phyloP scores from a whole-genome alignment of 2,888 invertebrate genomes.

The Epinotia bilunana region DNA sequence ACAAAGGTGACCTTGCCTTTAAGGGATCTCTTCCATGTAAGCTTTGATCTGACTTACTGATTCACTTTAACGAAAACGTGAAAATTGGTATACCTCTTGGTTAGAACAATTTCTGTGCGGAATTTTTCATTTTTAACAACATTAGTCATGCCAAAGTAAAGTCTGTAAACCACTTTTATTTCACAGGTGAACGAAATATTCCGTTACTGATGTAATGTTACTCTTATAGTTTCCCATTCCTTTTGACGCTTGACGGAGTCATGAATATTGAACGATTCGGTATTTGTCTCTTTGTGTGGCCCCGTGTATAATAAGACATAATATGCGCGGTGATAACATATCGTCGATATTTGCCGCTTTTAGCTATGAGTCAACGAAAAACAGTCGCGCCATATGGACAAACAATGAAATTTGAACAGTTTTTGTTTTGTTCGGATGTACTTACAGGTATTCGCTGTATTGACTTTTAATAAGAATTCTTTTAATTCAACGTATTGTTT shows the following conservation, averaged over 20 bases:
- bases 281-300: conserved; percentile 4
- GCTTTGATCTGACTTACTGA: neutral
- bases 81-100: too few relatives aligned
- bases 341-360: conserved; percentile 23
- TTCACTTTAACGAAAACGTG: neutral
- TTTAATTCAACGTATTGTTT: conserved; percentile 41
- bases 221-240: conserved; percentile 14
- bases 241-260: conserved; percentile 15
- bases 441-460: conserved; percentile 24
- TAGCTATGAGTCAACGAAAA: conserved; percentile 32
- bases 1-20: too few relatives aligned
- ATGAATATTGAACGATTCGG: conserved; percentile 23
- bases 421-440: conserved; percentile 6
- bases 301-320: conserved; percentile 17
- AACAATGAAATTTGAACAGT: conserved; percentile 24
- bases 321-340: conserved; percentile 20
- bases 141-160: conserved; percentile 34
- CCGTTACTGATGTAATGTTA: conserved; percentile 34
- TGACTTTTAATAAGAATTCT: conserved; percentile 22
- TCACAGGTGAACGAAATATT: conserved; percentile 8
- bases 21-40: too few relatives aligned
- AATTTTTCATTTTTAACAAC: conserved; percentile 23
- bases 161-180: conserved; percentile 10
- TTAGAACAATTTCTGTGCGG: conserved; percentile 17
- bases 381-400: conserved; percentile 35